Evolutionary conservation across 2,113 vertebrate species (phyloP), one percentile per base, ranked within the genome.

Genomic region (Neolamprologus devosi): DNA sequence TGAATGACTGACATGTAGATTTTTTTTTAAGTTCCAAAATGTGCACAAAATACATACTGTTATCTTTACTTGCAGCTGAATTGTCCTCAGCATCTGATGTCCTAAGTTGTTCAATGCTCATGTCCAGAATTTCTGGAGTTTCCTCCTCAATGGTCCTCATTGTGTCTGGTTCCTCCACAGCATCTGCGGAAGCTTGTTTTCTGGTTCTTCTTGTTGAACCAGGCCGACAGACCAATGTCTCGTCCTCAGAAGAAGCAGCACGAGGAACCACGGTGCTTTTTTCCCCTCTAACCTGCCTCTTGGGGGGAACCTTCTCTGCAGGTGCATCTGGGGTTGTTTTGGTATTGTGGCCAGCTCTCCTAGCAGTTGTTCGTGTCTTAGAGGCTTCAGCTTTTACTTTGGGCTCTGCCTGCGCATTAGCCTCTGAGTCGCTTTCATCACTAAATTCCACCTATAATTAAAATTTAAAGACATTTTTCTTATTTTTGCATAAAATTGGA

Each of bases 401-500:
- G 42, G 58, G 11, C 13, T 91, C 89, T 21, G 60, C 30, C 53
- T 85, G 83, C 60, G 84, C 42, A 40, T 30, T 28, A 2, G 93
- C 89, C 87, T 99, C 98, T 0, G 84, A 1, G 40, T 98, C 98
- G 5, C 98, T 98, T 92, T 98, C 97, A 30, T 99, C 98, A 1
- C 97, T 98, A 87, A 99, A 99, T 0, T 92, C 96, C 85, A 98
- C 96, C 98, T 98, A 85, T 11, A 26, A 51, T 42, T 11, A 58
- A 51, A 45, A 89, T n/a, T 47, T 8, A 17, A 75, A 81, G 42
- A 47, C 23, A 28, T 23, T 2, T 19, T 17, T 14, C 33, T 80
- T 42, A 14, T 37, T 57, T 13, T 81, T 58, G 10, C 16, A 28
- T 65, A 49, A 63, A 53, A 53, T 42, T 21, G 6, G 37, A 33